Evolutionary conservation across 2,888 invertebrate species (phyloP), one percentile per base, ranked within the genome.

Genomic region (Stenichneumon culpator): DNA sequence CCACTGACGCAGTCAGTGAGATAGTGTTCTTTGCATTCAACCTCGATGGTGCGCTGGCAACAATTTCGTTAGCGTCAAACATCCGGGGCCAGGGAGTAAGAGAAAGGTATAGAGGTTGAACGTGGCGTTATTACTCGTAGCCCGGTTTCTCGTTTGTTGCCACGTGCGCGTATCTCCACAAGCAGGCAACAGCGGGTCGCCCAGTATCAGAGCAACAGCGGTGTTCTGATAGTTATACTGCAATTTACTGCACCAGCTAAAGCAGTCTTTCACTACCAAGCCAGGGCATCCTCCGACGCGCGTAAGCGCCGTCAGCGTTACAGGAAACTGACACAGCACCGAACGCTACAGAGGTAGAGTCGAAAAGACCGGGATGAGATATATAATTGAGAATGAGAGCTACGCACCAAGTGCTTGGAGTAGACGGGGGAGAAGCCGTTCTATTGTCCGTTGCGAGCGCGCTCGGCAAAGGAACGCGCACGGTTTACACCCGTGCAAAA

Each of bases 51-150:
- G 67, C 74, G n/a, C n/a, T 68, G 65, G 74, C 65, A 57, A 83
- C 83, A 86, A 83, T 87, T 86, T 86, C 67, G 81, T 83, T 86
- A 84, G 84, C 73, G 79, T 72, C 25, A 74, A 83, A 83, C 74
- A 80, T 50, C 73, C 67, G 14, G 44, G 69, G 63, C 19, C 63
- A 60, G 50, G 67, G 60, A 22, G 69, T 39, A 44, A 52, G 11
- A 39, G 22, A 57, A 68, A n/a, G 25, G 47, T 57, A 39, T 6
- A 4, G 32, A 32, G 32, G 6, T 32, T 32, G 32, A 32, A 6
- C 32, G 54, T 68, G 36, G 47, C 72, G 65, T 83, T 83, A 79
- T 83, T 68, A 65, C 79, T 73, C 83, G 54, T 54, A 69, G 74
- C 69, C 70, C 36, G 74, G 44, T 11, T 74, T 60, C 69, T 79